Conservation (phyloP, 2,113 vertebrate genomes). For the Cebidichthys violaceus region DNA sequence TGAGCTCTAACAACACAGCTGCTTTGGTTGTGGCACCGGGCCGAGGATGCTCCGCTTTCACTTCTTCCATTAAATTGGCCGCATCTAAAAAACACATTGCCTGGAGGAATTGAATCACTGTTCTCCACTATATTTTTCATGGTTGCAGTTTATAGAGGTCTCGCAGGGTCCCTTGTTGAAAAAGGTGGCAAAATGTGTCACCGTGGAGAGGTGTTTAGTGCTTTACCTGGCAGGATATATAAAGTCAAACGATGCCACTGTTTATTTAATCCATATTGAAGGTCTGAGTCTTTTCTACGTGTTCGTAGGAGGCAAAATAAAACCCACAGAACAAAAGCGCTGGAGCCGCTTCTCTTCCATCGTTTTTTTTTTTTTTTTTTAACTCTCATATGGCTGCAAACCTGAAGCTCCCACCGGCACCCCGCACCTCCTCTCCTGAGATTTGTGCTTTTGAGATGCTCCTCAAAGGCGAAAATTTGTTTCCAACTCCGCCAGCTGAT, state of each 20-base stretch:
- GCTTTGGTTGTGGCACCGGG: slow-evolving; percentile 29
- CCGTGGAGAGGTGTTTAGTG: slow-evolving; percentile 39
- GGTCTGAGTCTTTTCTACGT: slow-evolving; percentile 27
- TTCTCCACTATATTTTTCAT: slow-evolving; percentile 32
- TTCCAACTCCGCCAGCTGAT: slow-evolving; percentile 48
- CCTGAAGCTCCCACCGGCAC: slow-evolving; percentile 61
- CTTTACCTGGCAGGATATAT: slow-evolving; percentile 28
- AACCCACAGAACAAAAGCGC: slow-evolving; percentile 33
- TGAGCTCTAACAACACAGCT: slow-evolving; percentile 62
- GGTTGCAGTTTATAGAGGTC: slow-evolving; percentile 23
- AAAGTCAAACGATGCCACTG: slow-evolving; percentile 43
- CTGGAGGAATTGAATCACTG: slow-evolving; percentile 35
- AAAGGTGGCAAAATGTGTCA: slow-evolving; percentile 48
- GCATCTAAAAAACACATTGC: slow-evolving; percentile 36
- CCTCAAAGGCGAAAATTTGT: slow-evolving; percentile 52
- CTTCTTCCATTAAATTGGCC: slow-evolving; percentile 48
- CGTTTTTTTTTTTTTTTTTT: no score
- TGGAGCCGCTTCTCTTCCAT: slow-evolving; percentile 54
- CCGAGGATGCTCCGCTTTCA: slow-evolving; percentile 29
- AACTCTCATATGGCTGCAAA: slow-evolving; percentile 49
- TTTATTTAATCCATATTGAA: slow-evolving; percentile 54
- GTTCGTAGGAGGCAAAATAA: slow-evolving; percentile 46
- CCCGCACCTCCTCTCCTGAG: slow-evolving; percentile 57
- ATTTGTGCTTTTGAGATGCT: slow-evolving; percentile 67
- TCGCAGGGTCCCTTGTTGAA: slow-evolving; percentile 17